Evolutionary conservation across 2,797 vertebrate genomes (phyloP).

Genomic region (Catamblyrhynchus diadema): DNA sequence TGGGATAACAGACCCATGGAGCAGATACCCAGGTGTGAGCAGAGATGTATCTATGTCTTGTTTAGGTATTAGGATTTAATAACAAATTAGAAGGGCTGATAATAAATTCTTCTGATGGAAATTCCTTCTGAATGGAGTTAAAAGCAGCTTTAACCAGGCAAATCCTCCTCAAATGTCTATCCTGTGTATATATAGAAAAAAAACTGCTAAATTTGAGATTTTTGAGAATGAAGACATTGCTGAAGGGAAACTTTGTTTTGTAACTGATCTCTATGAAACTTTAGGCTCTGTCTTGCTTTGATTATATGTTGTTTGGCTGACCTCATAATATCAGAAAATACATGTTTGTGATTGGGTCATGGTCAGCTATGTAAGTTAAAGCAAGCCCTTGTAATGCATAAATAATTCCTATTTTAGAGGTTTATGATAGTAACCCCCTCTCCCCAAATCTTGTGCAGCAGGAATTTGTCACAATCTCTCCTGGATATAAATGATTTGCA

Average conservation of each 20-base stretch:
- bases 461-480: not conserved
- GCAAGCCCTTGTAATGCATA: not conserved
- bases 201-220: not conserved
- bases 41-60: not conserved
- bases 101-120: not conserved
- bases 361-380: not conserved
- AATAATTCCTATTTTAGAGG: not conserved
- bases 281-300: not conserved
- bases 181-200: not conserved
- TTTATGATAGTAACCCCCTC: not conserved
- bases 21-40: not conserved
- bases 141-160: not conserved
- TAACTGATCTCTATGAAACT: not conserved
- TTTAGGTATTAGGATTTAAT: not conserved
- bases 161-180: not conserved
- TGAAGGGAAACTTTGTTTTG: not conserved
- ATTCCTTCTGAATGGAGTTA: not conserved
- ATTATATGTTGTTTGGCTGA: not conserved
- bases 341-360: not conserved
- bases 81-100: not conserved
- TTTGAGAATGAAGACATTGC: not conserved
- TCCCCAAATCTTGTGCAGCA: not conserved
- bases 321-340: not conserved
- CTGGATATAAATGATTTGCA: not conserved
- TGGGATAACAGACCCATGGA: not conserved